Evolutionary conservation across 2,888 invertebrate species (phyloP).

Genomic region (Spisula solida): DNA sequence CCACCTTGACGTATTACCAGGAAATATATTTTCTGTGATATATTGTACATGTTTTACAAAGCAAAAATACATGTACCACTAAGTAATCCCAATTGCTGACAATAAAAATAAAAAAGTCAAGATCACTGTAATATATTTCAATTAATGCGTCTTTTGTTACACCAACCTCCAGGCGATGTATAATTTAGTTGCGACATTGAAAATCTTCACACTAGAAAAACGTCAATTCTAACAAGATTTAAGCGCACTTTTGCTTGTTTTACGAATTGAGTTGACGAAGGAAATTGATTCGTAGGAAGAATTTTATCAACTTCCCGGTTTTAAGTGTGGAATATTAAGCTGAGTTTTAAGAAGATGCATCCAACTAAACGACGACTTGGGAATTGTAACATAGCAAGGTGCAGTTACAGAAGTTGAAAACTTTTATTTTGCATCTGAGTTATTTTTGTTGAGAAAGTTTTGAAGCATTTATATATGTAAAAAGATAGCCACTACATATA

Average conservation of each 20-base stretch:
- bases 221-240: not conserved
- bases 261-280: conserved; percentile 1
- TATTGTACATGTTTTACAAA: no score
- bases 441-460: no score
- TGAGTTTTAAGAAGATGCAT: not conserved
- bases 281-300: not conserved
- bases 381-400: not conserved
- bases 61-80: no score
- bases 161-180: not conserved
- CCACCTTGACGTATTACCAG: no score
- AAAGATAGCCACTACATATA: no score
- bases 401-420: no score
- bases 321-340: not conserved
- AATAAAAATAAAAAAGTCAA: not conserved
- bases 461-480: no score
- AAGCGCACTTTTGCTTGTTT: not conserved
- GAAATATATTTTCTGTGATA: no score
- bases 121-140: conserved; percentile 18
- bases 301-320: not conserved
- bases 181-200: not conserved
- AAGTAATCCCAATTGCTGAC: no score
- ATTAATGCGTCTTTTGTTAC: not conserved
- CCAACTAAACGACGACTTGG: not conserved
- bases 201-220: conserved; percentile 8
- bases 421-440: no score